Percentiles rank a stretch among this genome's conserved stretches.
phyloP scores from a whole-genome alignment of 2,113 vertebrate species.

The Taurulus bubalis region DNA sequence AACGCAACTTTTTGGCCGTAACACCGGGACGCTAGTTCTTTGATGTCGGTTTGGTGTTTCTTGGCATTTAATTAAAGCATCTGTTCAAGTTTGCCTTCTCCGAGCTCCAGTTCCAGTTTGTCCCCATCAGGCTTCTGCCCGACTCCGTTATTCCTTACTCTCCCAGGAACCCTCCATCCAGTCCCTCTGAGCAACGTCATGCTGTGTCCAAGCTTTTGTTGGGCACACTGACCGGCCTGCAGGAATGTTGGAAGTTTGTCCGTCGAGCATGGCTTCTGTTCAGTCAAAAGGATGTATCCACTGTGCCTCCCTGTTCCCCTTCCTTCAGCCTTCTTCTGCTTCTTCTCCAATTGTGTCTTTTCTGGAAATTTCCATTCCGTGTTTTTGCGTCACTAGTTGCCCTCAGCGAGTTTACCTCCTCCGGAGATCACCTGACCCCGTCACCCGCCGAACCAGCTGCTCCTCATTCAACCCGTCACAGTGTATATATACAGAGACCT shows the following conservation, averaged over 20 bases:
- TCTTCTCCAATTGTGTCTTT: neutral
- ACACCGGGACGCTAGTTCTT: too few relatives aligned
- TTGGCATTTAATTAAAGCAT: neutral
- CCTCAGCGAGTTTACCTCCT: constrained; percentile 19
- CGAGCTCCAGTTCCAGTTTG: constrained; percentile 6
- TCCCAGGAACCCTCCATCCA: neutral
- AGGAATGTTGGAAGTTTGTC: neutral
- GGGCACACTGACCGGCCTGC: neutral
- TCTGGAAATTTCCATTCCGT: constrained; percentile 16
- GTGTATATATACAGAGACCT: constrained; percentile 23
- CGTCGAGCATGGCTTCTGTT: neutral
- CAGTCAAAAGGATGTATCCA: neutral
- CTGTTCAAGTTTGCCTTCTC: neutral
- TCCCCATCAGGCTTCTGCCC: neutral
- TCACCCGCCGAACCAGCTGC: constrained; percentile 22
- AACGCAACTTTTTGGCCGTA: too few relatives aligned
- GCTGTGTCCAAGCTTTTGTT: constrained; percentile 5
- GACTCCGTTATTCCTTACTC: neutral
- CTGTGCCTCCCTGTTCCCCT: neutral
- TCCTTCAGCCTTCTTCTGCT: neutral
- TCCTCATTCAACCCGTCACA: constrained; percentile 22
- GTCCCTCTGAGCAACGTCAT: constrained; percentile 2
- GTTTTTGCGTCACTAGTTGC: neutral
- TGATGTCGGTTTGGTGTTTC: too few relatives aligned
- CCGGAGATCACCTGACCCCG: constrained; percentile 19